These are phyloP conservation scores for Plumapathes pennacea DNA, from an alignment of 92 coral and sea anemone species.

Conservation along the genomic window DNA sequence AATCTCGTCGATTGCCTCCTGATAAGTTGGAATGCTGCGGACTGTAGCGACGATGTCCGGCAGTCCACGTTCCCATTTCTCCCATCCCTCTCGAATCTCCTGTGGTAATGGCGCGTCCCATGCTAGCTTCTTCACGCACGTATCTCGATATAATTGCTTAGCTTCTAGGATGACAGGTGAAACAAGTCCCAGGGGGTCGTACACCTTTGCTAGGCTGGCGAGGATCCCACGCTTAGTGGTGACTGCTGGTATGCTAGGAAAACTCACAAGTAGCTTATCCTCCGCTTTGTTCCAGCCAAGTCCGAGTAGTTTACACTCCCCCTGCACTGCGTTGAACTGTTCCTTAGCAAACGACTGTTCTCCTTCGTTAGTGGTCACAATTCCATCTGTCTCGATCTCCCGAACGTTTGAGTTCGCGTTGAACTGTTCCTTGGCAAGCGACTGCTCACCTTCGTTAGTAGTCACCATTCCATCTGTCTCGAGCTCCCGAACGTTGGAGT, in stretches of 20 bases:
- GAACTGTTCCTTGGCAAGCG: conserved; percentile 14
- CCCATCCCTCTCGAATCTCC: conserved; percentile 19
- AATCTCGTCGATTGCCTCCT: conserved; percentile 42
- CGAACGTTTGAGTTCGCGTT: conserved; percentile 2
- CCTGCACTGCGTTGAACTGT: conserved; percentile 15
- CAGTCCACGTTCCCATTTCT: conserved; percentile 26
- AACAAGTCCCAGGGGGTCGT: conserved; percentile 55
- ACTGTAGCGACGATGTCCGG: conserved; percentile 21
- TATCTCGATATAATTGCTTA: conserved; percentile 41
- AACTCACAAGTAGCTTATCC: conserved; percentile 30
- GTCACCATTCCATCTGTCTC: not conserved
- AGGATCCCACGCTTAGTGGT: conserved; percentile 36
- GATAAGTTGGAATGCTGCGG: conserved; percentile 43
- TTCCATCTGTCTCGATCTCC: too few relatives aligned
- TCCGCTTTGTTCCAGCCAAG: conserved; percentile 28
- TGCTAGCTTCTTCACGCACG: conserved; percentile 29
- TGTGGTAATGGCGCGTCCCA: conserved; percentile 49
- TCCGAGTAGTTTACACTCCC: conserved; percentile 33
- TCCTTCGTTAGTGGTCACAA: too few relatives aligned
- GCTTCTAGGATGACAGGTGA: conserved; percentile 44
- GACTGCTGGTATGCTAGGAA: conserved; percentile 25
- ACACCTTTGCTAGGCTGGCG: conserved; percentile 40
- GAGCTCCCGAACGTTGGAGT: conserved; percentile 8
- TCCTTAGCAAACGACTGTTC: conserved; percentile 13
- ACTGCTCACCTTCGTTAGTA: not conserved